phyloP scores from a whole-genome alignment of 2,113 vertebrate genomes.

The Perccottus glenii region DNA sequence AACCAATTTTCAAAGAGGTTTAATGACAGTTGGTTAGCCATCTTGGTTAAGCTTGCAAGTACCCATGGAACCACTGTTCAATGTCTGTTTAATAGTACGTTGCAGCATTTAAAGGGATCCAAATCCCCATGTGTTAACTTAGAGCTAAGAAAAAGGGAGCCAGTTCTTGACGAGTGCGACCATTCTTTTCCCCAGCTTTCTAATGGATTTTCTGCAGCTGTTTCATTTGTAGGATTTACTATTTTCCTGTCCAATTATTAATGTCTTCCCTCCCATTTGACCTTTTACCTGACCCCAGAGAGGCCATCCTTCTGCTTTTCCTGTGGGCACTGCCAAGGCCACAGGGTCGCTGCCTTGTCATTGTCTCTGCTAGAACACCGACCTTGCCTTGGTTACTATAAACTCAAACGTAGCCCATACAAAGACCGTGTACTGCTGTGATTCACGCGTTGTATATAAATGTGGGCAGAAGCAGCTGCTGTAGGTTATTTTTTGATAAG shows the following conservation, averaged over 20 bases:
- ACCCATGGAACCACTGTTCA: too few relatives aligned
- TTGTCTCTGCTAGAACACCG: slow-evolving; percentile 39
- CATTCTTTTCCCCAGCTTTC: too few relatives aligned
- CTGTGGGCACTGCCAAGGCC: slow-evolving; percentile 25
- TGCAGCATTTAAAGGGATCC: too few relatives aligned
- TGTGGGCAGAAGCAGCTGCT: too few relatives aligned
- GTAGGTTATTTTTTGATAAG: not conserved
- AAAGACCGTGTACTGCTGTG: not conserved
- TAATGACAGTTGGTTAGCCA: too few relatives aligned
- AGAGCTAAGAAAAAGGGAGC: too few relatives aligned
- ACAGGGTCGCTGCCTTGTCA: slow-evolving; percentile 36
- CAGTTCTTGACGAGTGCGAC: too few relatives aligned
- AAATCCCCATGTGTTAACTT: too few relatives aligned
- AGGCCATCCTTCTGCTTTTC: slow-evolving; percentile 39
- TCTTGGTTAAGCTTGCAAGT: too few relatives aligned
- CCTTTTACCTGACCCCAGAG: slow-evolving; percentile 5
- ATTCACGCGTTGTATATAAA: slow-evolving; percentile 29
- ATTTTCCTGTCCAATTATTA: slow-evolving; percentile 7
- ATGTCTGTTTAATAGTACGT: too few relatives aligned
- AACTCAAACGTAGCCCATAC: not conserved
- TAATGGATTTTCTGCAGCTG: too few relatives aligned
- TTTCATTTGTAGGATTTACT: not conserved
- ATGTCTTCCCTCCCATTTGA: slow-evolving; percentile 19
- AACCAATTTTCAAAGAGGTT: not conserved
- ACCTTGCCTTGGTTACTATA: slow-evolving; percentile 20